phyloP scores from a whole-genome alignment of 1,140 invertebrate species.

The Plodia interpunctella region DNA sequence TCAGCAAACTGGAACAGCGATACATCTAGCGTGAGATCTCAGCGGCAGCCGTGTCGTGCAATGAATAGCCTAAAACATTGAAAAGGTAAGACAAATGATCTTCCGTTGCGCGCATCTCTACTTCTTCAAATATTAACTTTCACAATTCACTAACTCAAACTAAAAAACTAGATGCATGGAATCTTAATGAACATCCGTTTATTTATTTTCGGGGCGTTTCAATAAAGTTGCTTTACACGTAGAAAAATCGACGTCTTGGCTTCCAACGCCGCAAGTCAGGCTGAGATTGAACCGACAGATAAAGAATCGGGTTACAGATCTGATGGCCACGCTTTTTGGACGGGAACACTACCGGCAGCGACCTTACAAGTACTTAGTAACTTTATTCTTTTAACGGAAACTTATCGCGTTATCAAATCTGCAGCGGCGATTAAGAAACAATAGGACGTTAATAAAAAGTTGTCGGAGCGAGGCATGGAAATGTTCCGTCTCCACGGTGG shows the following conservation, averaged over 20 bases:
- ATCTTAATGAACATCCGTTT: constrained; percentile 46
- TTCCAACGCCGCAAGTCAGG: constrained; percentile 40
- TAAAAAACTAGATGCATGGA: constrained; percentile 24
- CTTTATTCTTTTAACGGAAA: constrained; percentile 62
- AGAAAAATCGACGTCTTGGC: constrained; percentile 50
- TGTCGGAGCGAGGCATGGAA: constrained; percentile 50
- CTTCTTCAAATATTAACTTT: constrained; percentile 25
- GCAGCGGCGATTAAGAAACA: constrained; percentile 67
- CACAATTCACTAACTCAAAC: constrained; percentile 19
- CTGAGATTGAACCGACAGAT: constrained; percentile 52
- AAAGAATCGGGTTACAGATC: constrained; percentile 51
- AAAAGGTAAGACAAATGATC: constrained; percentile 51
- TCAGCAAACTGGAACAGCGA: constrained; percentile 60
- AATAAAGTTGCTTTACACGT: constrained; percentile 38
- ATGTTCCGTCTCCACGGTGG: constrained; percentile 46
- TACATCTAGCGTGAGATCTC: constrained; percentile 59
- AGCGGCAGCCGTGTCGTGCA: constrained; percentile 35
- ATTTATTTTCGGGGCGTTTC: constrained; percentile 42
- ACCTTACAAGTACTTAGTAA: constrained; percentile 45
- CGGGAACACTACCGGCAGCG: constrained; percentile 42
- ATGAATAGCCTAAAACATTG: constrained; percentile 47
- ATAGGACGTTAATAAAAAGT: constrained; percentile 66
- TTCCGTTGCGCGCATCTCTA: constrained; percentile 6
- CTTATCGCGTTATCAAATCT: constrained; percentile 68
- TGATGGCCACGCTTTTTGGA: constrained; percentile 48